Percentiles rank a stretch among this genome's conserved stretches.
Conservation (phyloP, 1,140 invertebrate species). For the Zophobas atratus region DNA sequence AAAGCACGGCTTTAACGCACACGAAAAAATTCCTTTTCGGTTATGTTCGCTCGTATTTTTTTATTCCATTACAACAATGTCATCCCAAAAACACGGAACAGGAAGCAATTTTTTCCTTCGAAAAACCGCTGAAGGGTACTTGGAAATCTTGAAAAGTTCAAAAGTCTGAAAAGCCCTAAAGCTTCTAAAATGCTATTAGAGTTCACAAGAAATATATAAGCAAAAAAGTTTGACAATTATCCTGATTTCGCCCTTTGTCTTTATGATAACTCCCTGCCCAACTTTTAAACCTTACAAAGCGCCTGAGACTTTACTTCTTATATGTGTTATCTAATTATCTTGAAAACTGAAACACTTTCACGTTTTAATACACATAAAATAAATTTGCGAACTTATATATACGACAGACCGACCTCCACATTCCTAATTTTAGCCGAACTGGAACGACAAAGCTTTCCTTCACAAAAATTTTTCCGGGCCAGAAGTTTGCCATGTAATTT, state of each 20-base stretch:
- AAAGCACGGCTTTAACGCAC: too few species aligned
- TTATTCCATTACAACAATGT: too few species aligned
- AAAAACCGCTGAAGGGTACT: background rate
- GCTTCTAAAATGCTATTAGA: conserved; percentile 11
- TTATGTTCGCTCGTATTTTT: too few species aligned
- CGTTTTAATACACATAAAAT: too few species aligned
- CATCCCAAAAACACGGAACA: too few species aligned
- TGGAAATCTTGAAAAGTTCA: background rate
- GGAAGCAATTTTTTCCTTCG: too few species aligned
- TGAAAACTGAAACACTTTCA: too few species aligned
- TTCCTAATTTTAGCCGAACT: conserved; percentile 5
- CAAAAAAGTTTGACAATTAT: conserved; percentile 26
- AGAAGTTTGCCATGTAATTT: background rate
- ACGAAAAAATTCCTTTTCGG: too few species aligned
- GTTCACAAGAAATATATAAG: conserved; percentile 13
- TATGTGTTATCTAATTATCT: too few species aligned
- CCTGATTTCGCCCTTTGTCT: conserved; percentile 5
- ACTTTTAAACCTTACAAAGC: background rate
- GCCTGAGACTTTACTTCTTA: background rate
- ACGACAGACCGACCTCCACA: background rate
- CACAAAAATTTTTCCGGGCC: conserved; percentile 10
- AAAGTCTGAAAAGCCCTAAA: conserved; percentile 11
- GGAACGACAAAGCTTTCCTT: background rate
- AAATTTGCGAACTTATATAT: background rate
- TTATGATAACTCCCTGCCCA: background rate